Evolutionary conservation across 30 jellyfish, hydroid and myxozoan genomes (phyloP).

Genomic region (Turritopsis dohrnii): DNA sequence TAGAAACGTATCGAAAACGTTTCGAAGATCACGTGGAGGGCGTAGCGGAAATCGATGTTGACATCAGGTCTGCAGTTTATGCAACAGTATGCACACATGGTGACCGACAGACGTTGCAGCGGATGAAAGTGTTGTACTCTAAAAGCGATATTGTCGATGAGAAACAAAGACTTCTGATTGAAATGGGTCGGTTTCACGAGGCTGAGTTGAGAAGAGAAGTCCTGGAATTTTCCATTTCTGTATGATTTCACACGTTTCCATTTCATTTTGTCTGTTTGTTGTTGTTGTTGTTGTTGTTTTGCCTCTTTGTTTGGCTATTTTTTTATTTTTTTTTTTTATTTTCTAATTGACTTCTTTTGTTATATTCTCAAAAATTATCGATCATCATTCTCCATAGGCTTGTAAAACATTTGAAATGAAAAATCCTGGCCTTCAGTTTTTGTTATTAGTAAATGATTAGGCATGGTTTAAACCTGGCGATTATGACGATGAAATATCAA

Average conservation of each 20-base stretch:
- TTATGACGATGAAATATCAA: too few relatives aligned
- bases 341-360: too few relatives aligned
- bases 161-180: slow-evolving; percentile 59
- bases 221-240: slow-evolving; percentile 78
- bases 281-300: too few relatives aligned
- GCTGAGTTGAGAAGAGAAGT: slow-evolving; percentile 52
- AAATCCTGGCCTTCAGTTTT: too few relatives aligned
- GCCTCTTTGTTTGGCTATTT: too few relatives aligned
- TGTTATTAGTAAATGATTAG: too few relatives aligned
- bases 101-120: slow-evolving; percentile 50
- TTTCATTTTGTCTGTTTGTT: too few relatives aligned
- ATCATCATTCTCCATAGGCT: too few relatives aligned
- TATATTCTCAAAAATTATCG: too few relatives aligned
- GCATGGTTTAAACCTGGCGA: too few relatives aligned
- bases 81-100: slow-evolving; percentile 71
- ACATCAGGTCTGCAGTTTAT: slow-evolving; percentile 68
- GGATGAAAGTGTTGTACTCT: slow-evolving; percentile 56
- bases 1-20: slow-evolving; percentile 49
- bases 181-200: slow-evolving; percentile 68
- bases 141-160: slow-evolving; percentile 81
- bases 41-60: slow-evolving; percentile 61
- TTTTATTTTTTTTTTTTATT: too few relatives aligned
- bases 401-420: too few relatives aligned
- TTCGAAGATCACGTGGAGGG: slow-evolving; percentile 77
- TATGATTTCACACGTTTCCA: slow-evolving; percentile 30